Percentiles rank a stretch among this genome's conserved stretches.
These are phyloP conservation scores for Etheostoma perlongum DNA, from an alignment of 2,797 vertebrate genomes.

Conservation along the genomic window DNA sequence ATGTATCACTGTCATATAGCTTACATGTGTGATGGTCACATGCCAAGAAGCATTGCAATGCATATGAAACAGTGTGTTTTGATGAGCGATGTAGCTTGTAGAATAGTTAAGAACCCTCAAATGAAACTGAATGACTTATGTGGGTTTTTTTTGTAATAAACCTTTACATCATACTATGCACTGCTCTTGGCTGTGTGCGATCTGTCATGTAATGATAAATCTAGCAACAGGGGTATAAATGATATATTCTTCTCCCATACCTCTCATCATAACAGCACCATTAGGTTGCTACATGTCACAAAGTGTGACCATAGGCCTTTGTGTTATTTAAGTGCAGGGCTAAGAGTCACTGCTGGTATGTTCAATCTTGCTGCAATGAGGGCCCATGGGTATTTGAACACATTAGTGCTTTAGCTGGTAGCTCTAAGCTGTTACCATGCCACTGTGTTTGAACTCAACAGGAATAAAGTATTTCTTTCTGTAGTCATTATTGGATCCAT, in stretches of 20 bases:
- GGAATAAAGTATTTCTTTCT: slow-evolving; percentile 47
- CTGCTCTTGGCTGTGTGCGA: slow-evolving; percentile 14
- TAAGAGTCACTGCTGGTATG: slow-evolving; percentile 48
- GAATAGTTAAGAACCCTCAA: background rate
- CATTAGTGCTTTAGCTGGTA: slow-evolving; percentile 57
- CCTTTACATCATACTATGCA: background rate
- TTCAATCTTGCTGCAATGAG: slow-evolving; percentile 54
- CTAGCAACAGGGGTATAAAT: slow-evolving; percentile 6
- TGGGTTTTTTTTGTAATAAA: background rate
- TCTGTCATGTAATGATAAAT: slow-evolving; percentile 28
- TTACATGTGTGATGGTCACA: background rate
- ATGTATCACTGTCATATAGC: background rate
- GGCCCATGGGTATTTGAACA: slow-evolving; percentile 62
- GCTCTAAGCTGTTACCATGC: slow-evolving; percentile 46
- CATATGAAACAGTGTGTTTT: too few species aligned
- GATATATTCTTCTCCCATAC: slow-evolving; percentile 17
- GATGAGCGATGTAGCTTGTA: background rate
- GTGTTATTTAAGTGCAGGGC: slow-evolving; percentile 50
- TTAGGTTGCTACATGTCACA: slow-evolving; percentile 62
- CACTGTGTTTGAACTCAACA: slow-evolving; percentile 66
- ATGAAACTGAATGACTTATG: background rate
- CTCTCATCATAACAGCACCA: slow-evolving; percentile 45
- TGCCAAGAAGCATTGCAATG: background rate
- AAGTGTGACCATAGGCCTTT: slow-evolving; percentile 56
- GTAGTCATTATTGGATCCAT: slow-evolving; percentile 39